Percentiles rank a stretch among this genome's conserved stretches.
phyloP scores from a whole-genome alignment of 1,140 invertebrate species.

The Pogonus chalceus region DNA sequence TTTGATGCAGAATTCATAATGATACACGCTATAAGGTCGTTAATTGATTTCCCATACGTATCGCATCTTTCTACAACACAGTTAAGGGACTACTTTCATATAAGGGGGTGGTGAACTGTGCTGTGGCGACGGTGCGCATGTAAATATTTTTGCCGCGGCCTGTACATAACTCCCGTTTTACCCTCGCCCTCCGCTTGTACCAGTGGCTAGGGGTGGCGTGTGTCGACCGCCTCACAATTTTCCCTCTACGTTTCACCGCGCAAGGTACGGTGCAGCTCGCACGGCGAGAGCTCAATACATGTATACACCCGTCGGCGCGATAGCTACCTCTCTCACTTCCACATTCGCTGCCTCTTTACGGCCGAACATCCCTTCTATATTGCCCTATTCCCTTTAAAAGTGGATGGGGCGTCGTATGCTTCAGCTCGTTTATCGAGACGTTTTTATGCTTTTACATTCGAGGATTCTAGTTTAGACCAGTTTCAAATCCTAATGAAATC shows the following conservation, averaged over 20 bases:
- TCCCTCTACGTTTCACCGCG: slow-evolving; percentile 10
- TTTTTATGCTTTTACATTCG: too few relatives aligned
- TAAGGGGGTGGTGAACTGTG: too few relatives aligned
- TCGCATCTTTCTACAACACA: too few relatives aligned
- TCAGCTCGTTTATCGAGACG: neutral
- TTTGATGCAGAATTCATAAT: neutral
- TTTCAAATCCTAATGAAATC: too few relatives aligned
- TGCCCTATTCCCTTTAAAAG: slow-evolving; percentile 1
- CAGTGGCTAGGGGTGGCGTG: slow-evolving; percentile 6
- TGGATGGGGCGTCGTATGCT: neutral
- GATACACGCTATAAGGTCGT: too few relatives aligned
- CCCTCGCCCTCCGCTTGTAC: slow-evolving; percentile 20
- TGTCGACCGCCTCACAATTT: neutral
- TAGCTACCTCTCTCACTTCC: neutral
- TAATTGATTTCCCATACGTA: too few relatives aligned
- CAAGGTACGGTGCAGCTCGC: slow-evolving; percentile 20
- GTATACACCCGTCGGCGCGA: slow-evolving; percentile 27
- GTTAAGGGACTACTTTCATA: neutral
- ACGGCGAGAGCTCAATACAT: slow-evolving; percentile 27
- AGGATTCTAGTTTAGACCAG: too few relatives aligned
- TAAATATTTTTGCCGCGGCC: slow-evolving; percentile 34
- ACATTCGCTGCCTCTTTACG: neutral
- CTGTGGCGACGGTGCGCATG: too few relatives aligned
- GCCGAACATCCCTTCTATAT: neutral
- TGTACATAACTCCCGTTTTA: slow-evolving; percentile 34